Base-by-base conservation (phyloP, 2,888 invertebrate genomes). In the Eupithecia abbreviata region DNA sequence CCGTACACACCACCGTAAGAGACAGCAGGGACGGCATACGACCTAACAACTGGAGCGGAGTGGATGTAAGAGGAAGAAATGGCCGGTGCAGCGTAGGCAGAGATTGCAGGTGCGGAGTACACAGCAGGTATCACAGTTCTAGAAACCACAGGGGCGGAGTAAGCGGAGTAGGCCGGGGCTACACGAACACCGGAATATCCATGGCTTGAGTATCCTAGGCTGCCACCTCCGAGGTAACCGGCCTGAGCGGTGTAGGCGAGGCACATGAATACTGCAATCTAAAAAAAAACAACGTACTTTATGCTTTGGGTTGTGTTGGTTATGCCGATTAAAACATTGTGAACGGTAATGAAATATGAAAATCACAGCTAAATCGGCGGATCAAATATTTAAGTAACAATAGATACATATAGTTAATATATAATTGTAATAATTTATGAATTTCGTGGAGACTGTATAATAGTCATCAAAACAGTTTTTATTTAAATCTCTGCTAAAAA, bases 261-360 rank as follows among this genome's bases (percentile, higher is more conserved):
- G 85, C 90, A 90, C 79, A 90, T 77, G 77, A 90, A 73, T 62
- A 86, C 84, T 18, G 82, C 74, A 73, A 90, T 79, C 92, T 92
- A 88, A 10, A 62, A 62, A 62, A n/a, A 51, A 2, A 51, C 0
- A 62, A 62, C 4, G 30, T 30, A 62, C 7, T 18, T 4, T 4
- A 30, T 30, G 12, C 4, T 62, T 12, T 30, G 18, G 9, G 12
- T 12, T 18, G 58, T 3, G 10, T 30, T 12, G 30, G 62, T 0
- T 62, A 30, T 30, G 30, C 30, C 30, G 30, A 30, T 30, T 30
- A 30, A 30, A 30, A 30, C 30, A 30, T 30, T 30, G 30, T 30
- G 30, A 30, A 30, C 30, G 30, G 30, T 30, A 30, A 30, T 30
- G 30, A 30, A 30, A 30, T 30, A 30, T 30, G 1, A 30, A 30